Evolutionary conservation across 2,113 vertebrate species (phyloP), one percentile per base, ranked within the genome.

Genomic region (Calypte anna): DNA sequence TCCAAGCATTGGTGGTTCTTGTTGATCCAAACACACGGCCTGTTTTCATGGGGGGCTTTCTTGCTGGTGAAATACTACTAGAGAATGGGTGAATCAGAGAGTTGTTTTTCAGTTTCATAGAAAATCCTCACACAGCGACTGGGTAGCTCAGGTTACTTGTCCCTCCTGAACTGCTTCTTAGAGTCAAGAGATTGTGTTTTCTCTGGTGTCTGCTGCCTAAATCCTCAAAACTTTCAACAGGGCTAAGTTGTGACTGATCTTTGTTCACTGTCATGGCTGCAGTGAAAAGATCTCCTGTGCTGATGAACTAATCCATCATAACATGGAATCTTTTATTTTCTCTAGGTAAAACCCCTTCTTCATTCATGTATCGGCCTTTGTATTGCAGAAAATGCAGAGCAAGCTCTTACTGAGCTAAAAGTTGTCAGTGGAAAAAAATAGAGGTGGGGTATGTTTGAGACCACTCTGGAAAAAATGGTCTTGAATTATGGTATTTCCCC

Each of bases 381-480:
- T 33, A 24, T 36, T 22, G 22, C 36, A 50, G 75, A 85, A 74
- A 66, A 38, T 31, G 54, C 40, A 13, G 46, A 40, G 7, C 25
- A 43, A 55, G 17, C 6, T 67, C 31, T 61, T 48, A 3, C 24
- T 46, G 33, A 69, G 25, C 48, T 31, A 6, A 17, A 53, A 73
- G 17, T 61, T 80, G 28, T 33, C 28, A 0, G 4, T 44, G 31
- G 53, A 12, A 88, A 68, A 31, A 17, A 82, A 46, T 12, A 12
- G 58, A 12, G 33, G 31, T 48, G 19, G 46, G 46, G 46, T 21
- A 10, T 48, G 46, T 78, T 31, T 87, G 58, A 66, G 38, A 17
- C 17, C 3, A 8, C 4, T 6, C 33, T 24, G 40, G 63, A 76
- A 86, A 86, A 38, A 14, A 6, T 0, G 0, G 18, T 28, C 44